These are phyloP conservation scores for Eulemur macaco DNA, from an alignment of 2,113 vertebrate genomes.

Conservation along the genomic window DNA sequence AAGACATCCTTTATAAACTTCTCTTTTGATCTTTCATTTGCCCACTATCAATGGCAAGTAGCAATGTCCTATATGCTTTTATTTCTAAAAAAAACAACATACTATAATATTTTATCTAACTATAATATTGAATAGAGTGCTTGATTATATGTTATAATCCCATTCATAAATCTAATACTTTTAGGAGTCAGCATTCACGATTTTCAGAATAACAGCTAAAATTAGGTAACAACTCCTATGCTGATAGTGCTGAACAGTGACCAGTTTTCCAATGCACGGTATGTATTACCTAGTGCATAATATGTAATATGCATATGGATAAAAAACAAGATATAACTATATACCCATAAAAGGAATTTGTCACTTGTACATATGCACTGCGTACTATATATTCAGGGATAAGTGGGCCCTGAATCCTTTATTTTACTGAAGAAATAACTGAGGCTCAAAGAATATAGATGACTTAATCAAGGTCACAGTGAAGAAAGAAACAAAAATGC, in stretches of 20 bases:
- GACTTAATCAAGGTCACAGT: conserved; percentile 12
- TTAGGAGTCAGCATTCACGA: not conserved
- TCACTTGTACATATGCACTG: not conserved
- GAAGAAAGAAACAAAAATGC: not conserved
- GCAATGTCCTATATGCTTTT: not conserved
- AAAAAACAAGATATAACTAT: conserved; percentile 1
- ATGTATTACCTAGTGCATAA: no score
- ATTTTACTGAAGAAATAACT: not conserved
- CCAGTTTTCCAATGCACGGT: not conserved
- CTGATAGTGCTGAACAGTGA: not conserved
- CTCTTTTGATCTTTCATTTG: conserved; percentile 41
- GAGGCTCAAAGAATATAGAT: not conserved
- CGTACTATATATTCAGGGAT: not conserved
- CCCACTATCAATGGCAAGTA: not conserved
- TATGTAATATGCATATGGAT: not conserved
- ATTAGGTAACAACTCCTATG: not conserved
- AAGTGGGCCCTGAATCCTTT: not conserved
- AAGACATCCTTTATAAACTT: not conserved
- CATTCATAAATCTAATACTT: conserved; percentile 14
- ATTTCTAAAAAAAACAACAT: conserved; percentile 23
- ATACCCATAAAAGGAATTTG: not conserved
- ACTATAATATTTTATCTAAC: not conserved
- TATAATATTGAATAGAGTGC: not conserved
- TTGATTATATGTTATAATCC: conserved; percentile 12
- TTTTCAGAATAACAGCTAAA: not conserved